Evolutionary conservation across 2,797 vertebrate species (phyloP).

Genomic region (Lutjanus campechanus): DNA sequence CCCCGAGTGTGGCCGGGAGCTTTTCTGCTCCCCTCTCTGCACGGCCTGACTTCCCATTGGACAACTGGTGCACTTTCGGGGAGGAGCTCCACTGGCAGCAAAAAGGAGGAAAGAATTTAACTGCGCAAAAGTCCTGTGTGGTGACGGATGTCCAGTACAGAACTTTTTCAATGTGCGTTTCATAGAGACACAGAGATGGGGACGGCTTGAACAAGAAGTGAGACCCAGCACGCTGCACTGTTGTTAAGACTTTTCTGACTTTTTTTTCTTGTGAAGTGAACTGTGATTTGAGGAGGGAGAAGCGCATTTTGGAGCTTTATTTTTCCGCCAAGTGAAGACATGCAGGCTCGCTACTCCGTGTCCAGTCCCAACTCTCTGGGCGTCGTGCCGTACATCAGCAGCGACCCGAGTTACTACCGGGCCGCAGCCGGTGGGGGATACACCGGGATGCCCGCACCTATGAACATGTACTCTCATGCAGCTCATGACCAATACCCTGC

Average conservation of each 20-base stretch:
- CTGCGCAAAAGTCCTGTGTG: conserved; percentile 94
- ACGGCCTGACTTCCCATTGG: conserved; percentile 88
- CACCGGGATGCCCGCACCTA: conserved; percentile 95
- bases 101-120: conserved; percentile 90
- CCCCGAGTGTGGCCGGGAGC: conserved; percentile 77
- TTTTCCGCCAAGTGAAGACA: conserved; percentile 80
- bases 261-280: conserved; percentile 33
- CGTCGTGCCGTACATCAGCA: conserved; percentile 97
- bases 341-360: conserved; percentile 98
- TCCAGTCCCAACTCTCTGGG: conserved; percentile 98
- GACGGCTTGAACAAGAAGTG: conserved; percentile 70
- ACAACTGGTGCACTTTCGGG: conserved; percentile 67
- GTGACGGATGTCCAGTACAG: conserved; percentile 96
- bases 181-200: conserved; percentile 78
- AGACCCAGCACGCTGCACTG: conserved; percentile 53
- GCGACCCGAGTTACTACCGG: conserved; percentile 96
- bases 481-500: conserved; percentile 90
- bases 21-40: conserved; percentile 56
- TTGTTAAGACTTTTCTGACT: conserved; percentile 44
- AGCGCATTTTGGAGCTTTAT: conserved; percentile 70
- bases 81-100: conserved; percentile 87
- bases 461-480: conserved; percentile 97
- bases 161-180: conserved; percentile 90
- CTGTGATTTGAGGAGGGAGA: conserved; percentile 65
- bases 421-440: conserved; percentile 93